Base-by-base conservation (phyloP, 2,888 invertebrate genomes). In the Clusia tigrina region DNA sequence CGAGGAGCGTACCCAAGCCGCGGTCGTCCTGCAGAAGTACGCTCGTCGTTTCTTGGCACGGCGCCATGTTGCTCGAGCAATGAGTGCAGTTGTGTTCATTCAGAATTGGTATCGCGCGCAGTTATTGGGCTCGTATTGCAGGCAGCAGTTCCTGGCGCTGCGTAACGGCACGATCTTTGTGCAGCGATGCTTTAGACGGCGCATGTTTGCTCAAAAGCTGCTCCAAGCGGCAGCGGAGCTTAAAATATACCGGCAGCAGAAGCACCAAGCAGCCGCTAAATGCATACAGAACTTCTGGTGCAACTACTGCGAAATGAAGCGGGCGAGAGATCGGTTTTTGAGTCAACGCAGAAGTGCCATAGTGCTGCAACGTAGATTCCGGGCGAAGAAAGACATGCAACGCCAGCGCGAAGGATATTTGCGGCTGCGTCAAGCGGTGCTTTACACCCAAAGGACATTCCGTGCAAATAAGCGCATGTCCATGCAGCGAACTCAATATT, bases 101-200 rank as follows among this genome's bases (percentile, higher is more conserved):
- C 90, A 90, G 70, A 81, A 78, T 59, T 85, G 82, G 78, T 85
- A 86, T 72, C 85, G 86, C 69, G 86, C 86, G 1, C 77, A 80
- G 6, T 79, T 78, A 48, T 57, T 81, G 23, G 85, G 85, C 79
- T 81, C 78, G 55, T 71, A 71, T 54, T 77, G 83, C 18, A 84
- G 85, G 56, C 60, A 73, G 1, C 60, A 77, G 1, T 89, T 83
- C 70, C 60, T 85, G 1, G 65, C 74, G 24, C 67, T 84, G 15
- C 85, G 83, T 61, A 75, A 81, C 9, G 82, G 86, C 2, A 74
- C 80, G 0, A 69, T 85, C 1, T 74, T 77, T 10, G 77, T 90
- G 54, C 90, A 90, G 74, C 81, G 71, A 1, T 80, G 83, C 65
- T 83, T 85, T 69, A 85, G 85, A 65, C 83, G 86, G 0, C 72